These are phyloP conservation scores for Axea sp. DNA, from an alignment of 2,888 invertebrate species.

Conservation along the genomic window DNA sequence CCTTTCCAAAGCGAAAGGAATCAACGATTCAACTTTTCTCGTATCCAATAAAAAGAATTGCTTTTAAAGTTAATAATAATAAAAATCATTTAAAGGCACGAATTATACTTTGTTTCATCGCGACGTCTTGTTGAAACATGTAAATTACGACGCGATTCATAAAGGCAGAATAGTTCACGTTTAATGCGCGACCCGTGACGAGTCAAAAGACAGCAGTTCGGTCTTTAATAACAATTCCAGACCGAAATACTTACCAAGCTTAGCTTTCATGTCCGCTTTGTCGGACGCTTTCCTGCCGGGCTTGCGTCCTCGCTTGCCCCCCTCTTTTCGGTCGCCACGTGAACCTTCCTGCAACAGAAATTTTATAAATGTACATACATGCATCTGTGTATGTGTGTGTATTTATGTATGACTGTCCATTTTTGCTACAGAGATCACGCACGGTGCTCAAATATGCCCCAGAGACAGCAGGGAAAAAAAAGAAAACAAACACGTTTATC, in stretches of 20 bases:
- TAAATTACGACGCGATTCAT: too few relatives aligned
- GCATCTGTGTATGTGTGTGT: too few relatives aligned
- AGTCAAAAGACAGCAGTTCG: not conserved
- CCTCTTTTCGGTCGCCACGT: slow-evolving; percentile 87
- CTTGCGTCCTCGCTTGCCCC: slow-evolving; percentile 92
- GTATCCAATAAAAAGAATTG: too few relatives aligned
- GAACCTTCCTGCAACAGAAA: slow-evolving; percentile 78
- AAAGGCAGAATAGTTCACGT: too few relatives aligned
- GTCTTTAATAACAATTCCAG: slow-evolving; percentile 20
- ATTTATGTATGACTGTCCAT: too few relatives aligned
- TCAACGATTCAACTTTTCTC: too few relatives aligned
- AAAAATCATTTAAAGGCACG: too few relatives aligned
- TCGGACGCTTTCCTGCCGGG: slow-evolving; percentile 92
- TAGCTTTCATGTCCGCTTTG: slow-evolving; percentile 96
- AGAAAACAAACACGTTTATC: slow-evolving; percentile 50
- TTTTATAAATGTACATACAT: slow-evolving; percentile 21
- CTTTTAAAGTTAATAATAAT: too few relatives aligned
- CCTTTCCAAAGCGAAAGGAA: too few relatives aligned
- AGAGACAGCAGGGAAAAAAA: slow-evolving; percentile 10
- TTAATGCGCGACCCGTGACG: too few relatives aligned
- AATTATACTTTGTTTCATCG: too few relatives aligned
- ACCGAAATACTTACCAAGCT: slow-evolving; percentile 86
- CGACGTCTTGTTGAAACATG: too few relatives aligned
- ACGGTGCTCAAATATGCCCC: slow-evolving; percentile 25
- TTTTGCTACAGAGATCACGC: slow-evolving; percentile 42